Evolutionary conservation across 2,888 invertebrate genomes (phyloP), one percentile per base, ranked within the genome.

Genomic region (Morinoia aosen): DNA sequence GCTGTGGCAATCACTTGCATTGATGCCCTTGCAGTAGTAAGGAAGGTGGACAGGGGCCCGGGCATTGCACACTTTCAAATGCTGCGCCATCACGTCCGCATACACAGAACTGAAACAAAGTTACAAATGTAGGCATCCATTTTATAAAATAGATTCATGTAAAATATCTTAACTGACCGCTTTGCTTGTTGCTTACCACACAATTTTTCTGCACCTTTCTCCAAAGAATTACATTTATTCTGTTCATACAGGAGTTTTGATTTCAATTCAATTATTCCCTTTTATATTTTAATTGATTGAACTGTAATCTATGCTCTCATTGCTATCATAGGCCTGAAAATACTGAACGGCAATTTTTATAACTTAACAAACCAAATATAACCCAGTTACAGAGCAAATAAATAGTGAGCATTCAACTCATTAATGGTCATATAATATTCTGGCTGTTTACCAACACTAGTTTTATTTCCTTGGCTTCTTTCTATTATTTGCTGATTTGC

Each of bases 11-110:
- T 94, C 56, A 39, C n/a, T 19, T 4, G 95, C 91, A 58, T 94
- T 95, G 94, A 96, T 95, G 91, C 58, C 91, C 76, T 94, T 95
- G 33, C 95, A 56, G n/a, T 95, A 95, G 91, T 95, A 95, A 0
- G 95, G 95, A 25, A 95, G 93, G 39, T 91, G 48, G 12, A 48
- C 93, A 57, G 76, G 88, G 58, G 91, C 95, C 88, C 95, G 90
- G 33, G 96, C 96, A 95, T 96, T 96, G 91, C 96, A 96, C 57
- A 95, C 95, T n/a, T 88, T 76, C 64, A 96, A 39, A 76, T 96
- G 96, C 19, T 95, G 95, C 56, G 95, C 90, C 90, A 96, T 90
- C 16, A 91, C 76, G 88, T 96, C 93, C 64, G 95, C 95, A 94
- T 94, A 96, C 25, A 96, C 96, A 57, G 96, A 96, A 58, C 96